Percentiles rank a stretch among this genome's conserved stretches.
phyloP scores from a whole-genome alignment of 2,888 invertebrate genomes.

The Boloria selene region DNA sequence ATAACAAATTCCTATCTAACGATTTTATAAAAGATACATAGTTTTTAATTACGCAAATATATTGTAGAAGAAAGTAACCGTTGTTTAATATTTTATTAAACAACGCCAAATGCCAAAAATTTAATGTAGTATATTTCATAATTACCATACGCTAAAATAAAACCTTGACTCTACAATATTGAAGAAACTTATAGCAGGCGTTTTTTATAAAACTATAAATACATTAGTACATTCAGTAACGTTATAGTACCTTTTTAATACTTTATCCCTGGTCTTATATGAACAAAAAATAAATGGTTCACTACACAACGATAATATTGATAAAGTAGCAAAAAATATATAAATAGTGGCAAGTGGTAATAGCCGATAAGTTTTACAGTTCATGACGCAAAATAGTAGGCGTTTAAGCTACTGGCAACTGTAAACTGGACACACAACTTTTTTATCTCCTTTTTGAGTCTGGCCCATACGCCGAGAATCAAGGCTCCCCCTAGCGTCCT shows the following conservation, averaged over 20 bases:
- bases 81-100: no score
- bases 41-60: neutral
- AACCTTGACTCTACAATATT: neutral
- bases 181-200: neutral
- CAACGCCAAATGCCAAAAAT: neutral
- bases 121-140: neutral
- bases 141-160: neutral
- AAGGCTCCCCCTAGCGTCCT: conserved; percentile 35
- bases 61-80: neutral
- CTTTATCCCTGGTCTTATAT: no score
- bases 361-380: conserved; percentile 24
- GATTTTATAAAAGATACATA: neutral
- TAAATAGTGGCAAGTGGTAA: neutral
- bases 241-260: no score
- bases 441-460: conserved; percentile 37
- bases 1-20: neutral
- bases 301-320: no score
- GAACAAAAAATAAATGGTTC: no score
- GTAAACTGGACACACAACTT: conserved; percentile 51
- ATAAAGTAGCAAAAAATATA: neutral
- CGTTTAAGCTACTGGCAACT: conserved; percentile 21
- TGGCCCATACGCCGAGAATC: conserved; percentile 36
- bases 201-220: no score
- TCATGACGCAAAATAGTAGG: conserved; percentile 20
- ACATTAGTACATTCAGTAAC: no score